Percentiles rank a stretch among this genome's conserved stretches.
Evolutionary conservation across 2,113 vertebrate genomes (phyloP).

Genomic region (Xyliphius kryptos): DNA sequence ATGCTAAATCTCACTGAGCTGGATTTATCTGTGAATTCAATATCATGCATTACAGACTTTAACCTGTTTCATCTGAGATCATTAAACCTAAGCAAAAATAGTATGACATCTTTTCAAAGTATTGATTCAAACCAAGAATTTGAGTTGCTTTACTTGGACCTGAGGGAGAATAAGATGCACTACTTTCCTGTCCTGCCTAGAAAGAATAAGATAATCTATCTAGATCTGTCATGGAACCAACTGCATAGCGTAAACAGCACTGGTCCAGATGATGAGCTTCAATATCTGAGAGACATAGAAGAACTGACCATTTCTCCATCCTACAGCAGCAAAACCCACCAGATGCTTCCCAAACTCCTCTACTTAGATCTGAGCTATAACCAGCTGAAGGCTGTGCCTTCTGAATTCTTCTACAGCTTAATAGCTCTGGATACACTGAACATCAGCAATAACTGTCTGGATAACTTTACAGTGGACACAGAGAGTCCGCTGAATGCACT

Average conservation of each 20-base stretch:
- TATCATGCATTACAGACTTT: conserved; percentile 88
- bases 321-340: conserved; percentile 42
- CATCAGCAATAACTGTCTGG: conserved; percentile 85
- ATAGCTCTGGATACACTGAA: conserved; percentile 74
- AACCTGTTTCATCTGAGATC: conserved; percentile 72
- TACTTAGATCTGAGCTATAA: conserved; percentile 91
- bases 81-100: conserved; percentile 89
- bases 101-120: conserved; percentile 79
- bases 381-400: conserved; percentile 70
- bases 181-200: conserved; percentile 74
- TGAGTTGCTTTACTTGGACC: conserved; percentile 70
- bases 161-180: conserved; percentile 83
- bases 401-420: conserved; percentile 71
- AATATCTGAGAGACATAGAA: conserved; percentile 47
- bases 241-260: conserved; percentile 61
- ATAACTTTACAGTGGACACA: conserved; percentile 53
- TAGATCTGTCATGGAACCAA: conserved; percentile 83
- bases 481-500: conserved; percentile 55
- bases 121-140: conserved; percentile 48
- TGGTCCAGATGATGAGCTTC: conserved; percentile 37
- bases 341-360: conserved; percentile 56
- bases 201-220: conserved; percentile 66
- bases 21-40: conserved; percentile 88
- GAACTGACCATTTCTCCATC: conserved; percentile 34
- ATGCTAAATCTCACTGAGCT: conserved; percentile 72